Conservation (phyloP, 2,797 vertebrate species). For the Darevskia mixta region DNA sequence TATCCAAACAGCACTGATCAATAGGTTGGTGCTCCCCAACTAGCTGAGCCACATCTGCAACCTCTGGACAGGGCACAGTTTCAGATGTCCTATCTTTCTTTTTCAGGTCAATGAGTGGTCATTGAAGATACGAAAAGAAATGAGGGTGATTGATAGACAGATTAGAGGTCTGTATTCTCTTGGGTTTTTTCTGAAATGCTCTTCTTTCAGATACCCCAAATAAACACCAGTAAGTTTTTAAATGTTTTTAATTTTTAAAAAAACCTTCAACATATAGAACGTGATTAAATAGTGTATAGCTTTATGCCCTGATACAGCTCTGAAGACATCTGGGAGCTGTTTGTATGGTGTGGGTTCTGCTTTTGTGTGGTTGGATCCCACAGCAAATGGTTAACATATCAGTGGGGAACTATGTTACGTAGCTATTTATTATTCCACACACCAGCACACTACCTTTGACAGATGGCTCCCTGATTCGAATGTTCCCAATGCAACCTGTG, state of each 20-base stretch:
- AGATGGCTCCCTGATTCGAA: neutral
- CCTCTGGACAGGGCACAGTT: neutral
- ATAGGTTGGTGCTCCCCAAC: neutral
- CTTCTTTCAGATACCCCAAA: constrained; percentile 1
- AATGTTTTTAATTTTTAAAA: neutral
- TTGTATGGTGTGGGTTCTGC: neutral
- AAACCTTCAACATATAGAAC: neutral
- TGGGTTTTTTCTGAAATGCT: constrained; percentile 5
- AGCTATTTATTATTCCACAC: neutral
- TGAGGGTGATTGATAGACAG: constrained; percentile 95
- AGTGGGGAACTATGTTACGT: neutral
- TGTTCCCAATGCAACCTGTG: neutral
- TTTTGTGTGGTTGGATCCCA: neutral
- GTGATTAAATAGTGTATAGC: neutral
- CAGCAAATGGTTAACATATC: neutral
- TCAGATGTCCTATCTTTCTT: constrained; percentile 61
- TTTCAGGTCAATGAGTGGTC: constrained; percentile 94
- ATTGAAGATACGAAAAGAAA: constrained; percentile 90
- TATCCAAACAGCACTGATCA: neutral
- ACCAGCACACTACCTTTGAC: neutral
- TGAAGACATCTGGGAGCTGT: neutral
- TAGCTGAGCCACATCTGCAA: neutral
- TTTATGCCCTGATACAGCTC: neutral
- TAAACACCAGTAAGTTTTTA: neutral
- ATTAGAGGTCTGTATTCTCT: constrained; percentile 90